phyloP scores from a whole-genome alignment of 2,113 vertebrate genomes.

The Stictonetta naevosa region DNA sequence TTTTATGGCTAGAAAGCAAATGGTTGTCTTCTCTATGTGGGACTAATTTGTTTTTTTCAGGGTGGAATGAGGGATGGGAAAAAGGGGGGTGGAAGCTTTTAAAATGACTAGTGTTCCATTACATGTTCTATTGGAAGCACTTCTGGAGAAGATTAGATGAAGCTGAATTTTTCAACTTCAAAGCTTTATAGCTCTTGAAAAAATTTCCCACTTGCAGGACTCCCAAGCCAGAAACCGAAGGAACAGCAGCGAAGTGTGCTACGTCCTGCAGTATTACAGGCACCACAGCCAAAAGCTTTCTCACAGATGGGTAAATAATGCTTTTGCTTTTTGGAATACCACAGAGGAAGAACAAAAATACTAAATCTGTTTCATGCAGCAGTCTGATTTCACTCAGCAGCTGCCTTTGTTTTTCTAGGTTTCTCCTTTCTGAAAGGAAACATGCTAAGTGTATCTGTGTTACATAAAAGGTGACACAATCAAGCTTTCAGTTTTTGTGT shows the following conservation, averaged over 20 bases:
- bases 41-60: background rate
- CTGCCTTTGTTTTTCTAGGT: background rate
- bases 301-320: constrained; percentile 85
- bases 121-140: background rate
- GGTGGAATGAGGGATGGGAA: background rate
- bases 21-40: background rate
- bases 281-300: constrained; percentile 89
- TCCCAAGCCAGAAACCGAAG: constrained; percentile 97
- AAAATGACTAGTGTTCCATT: background rate
- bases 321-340: background rate
- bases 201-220: constrained; percentile 78
- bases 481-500: background rate
- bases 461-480: background rate
- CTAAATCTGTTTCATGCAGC: background rate
- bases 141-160: background rate
- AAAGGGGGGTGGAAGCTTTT: background rate
- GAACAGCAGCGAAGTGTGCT: constrained; percentile 96
- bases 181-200: background rate
- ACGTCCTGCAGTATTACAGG: constrained; percentile 93
- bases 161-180: background rate
- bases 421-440: background rate
- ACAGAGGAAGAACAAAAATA: background rate
- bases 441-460: background rate
- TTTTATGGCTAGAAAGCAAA: background rate
- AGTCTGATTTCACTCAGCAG: background rate